These are phyloP conservation scores for Eupithecia exiguata DNA, from an alignment of 2,888 invertebrate genomes.

Conservation along the genomic window DNA sequence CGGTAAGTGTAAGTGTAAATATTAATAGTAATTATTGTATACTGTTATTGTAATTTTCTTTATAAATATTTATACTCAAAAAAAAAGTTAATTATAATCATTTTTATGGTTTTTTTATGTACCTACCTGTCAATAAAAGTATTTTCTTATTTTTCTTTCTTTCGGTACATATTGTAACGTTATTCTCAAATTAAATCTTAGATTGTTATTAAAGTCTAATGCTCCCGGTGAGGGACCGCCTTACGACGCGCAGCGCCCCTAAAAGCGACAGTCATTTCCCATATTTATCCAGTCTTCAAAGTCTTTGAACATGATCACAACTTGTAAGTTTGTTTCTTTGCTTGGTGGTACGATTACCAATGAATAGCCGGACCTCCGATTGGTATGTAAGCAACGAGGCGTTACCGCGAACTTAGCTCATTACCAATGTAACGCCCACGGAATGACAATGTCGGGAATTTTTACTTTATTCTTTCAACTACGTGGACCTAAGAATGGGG, in stretches of 20 bases:
- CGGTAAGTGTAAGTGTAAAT: too few species aligned
- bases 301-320: conserved; percentile 59
- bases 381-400: conserved; percentile 82
- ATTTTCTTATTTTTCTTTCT: too few species aligned
- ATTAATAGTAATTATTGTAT: too few species aligned
- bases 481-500: conserved; percentile 8
- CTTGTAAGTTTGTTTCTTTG: conserved; percentile 64
- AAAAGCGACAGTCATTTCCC: background rate
- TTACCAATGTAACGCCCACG: conserved; percentile 72
- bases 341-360: conserved; percentile 75
- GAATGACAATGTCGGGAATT: conserved; percentile 80
- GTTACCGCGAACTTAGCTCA: conserved; percentile 83
- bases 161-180: too few species aligned
- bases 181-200: too few species aligned
- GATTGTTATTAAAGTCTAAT: background rate
- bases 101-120: too few species aligned
- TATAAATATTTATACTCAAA: too few species aligned
- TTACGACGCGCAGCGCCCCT: background rate
- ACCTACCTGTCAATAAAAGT: too few species aligned
- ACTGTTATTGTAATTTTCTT: too few species aligned
- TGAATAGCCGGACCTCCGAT: conserved; percentile 66
- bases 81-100: too few species aligned
- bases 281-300: conserved; percentile 1
- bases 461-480: conserved; percentile 73
- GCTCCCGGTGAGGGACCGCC: background rate